phyloP scores from a whole-genome alignment of 2,888 invertebrate species.

The Norana najaformis region DNA sequence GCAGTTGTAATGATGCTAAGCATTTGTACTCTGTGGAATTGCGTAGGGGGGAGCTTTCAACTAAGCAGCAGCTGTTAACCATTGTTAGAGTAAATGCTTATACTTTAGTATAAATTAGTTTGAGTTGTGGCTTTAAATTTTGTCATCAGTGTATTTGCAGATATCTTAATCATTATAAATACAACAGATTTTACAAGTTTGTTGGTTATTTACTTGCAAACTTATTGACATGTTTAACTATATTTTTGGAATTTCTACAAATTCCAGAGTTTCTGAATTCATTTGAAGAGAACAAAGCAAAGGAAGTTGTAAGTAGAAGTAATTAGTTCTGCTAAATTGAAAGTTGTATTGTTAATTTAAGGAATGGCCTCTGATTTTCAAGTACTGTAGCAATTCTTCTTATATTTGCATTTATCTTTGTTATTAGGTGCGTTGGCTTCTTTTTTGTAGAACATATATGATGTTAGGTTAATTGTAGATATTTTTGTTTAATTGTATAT shows the following conservation, averaged over 20 bases:
- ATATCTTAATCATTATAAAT: not conserved
- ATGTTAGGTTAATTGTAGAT: too few species aligned
- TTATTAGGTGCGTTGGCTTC: too few species aligned
- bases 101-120: not conserved
- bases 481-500: too few species aligned
- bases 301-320: conserved; percentile 69
- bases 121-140: not conserved
- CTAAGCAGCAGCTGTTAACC: not conserved
- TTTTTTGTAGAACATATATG: too few species aligned
- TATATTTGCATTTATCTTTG: too few species aligned
- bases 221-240: too few species aligned
- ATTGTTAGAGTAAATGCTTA: too few species aligned
- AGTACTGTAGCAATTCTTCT: too few species aligned
- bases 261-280: conserved; percentile 68
- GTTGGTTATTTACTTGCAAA: not conserved
- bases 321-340: not conserved
- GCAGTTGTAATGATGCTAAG: too few species aligned
- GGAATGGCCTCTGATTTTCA: not conserved
- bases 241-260: not conserved
- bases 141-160: not conserved
- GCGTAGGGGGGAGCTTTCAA: too few species aligned
- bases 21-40: not conserved
- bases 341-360: not conserved
- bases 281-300: conserved; percentile 64
- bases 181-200: not conserved